Base-by-base conservation (phyloP, 2,113 vertebrate genomes). In the Melanostigma gelatinosum region DNA sequence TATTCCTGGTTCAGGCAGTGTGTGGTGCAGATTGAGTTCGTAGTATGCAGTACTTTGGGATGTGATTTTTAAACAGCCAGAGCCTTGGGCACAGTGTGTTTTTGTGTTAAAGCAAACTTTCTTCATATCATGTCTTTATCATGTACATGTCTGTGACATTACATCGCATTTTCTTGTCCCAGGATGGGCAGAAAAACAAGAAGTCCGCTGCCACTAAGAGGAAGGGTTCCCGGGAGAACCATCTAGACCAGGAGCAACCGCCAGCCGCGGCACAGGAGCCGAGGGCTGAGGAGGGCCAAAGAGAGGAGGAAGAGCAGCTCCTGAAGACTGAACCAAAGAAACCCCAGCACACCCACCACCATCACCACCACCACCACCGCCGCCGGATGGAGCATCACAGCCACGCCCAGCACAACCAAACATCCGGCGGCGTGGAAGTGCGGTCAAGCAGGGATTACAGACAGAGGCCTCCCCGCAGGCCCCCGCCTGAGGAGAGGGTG, bases 141-240 rank as follows among this genome's bases (percentile, higher is more conserved):
- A 15, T 8, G 11, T 46, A 13, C 20, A 18, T 54, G 10, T 48
- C 15, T 54, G 46, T 80, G 34, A 75, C 6, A 50, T 50, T 46
- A 10, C 3, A n/a, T 60, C 77, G 1, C 8, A 44, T 69, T 66
- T 52, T 42, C 40, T 81, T 48, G 20, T 93, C 83, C 72, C 94
- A 97, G 95, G 96, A 95, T 80, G 96, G 97, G 63, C 96, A 95
- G 88, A 96, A 95, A 91, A 95, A 84, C 76, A 97, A 97, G 71
- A 97, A 95, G 65, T 77, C 92, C 2, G 90, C 89, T 46, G 92
- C 94, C 29, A 90, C 95, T 67, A 96, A 95, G 74, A 95, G 95
- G 50, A 95, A 94, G 61, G 79, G 92, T 72, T 95, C 96, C 75
- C 94, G 93, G 22, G 94, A 94, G 50, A 91, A 93, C 72, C 92